Conservation (phyloP, 1,140 invertebrate species). For the Ips typographus region DNA sequence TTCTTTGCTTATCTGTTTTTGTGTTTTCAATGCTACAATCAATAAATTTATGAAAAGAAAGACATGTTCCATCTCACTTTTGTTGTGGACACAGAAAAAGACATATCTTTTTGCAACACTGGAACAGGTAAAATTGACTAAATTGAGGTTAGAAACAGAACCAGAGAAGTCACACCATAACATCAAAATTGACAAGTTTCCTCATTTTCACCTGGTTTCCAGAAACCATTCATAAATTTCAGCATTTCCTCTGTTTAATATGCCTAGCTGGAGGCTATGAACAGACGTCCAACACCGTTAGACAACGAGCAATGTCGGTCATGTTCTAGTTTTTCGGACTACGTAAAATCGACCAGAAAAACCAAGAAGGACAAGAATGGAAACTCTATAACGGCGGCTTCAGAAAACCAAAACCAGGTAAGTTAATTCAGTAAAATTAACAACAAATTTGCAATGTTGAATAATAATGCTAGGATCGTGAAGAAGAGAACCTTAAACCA, state of each 20-base stretch:
- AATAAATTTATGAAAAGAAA: too few relatives aligned
- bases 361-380: conserved; percentile 37
- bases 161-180: neutral
- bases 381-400: conserved; percentile 3
- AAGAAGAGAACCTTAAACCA: conserved; percentile 32
- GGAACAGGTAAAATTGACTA: too few relatives aligned
- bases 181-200: conserved; percentile 33
- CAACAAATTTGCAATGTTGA: neutral
- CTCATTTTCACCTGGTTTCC: conserved; percentile 9
- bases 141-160: neutral
- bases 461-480: neutral
- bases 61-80: too few relatives aligned
- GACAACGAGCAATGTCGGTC: conserved; percentile 49
- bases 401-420: neutral
- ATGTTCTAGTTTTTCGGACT: conserved; percentile 51
- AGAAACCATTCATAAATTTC: conserved; percentile 6
- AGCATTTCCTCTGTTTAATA: conserved; percentile 14
- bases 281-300: conserved; percentile 44
- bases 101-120: too few relatives aligned
- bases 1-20: too few relatives aligned
- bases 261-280: conserved; percentile 36
- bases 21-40: too few relatives aligned
- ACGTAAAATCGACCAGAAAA: conserved; percentile 46
- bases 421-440: neutral
- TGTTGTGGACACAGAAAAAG: too few relatives aligned